Percentiles rank a stretch among this genome's conserved stretches.
phyloP scores from a whole-genome alignment of 1,140 invertebrate genomes.

The Drosophila serrata region DNA sequence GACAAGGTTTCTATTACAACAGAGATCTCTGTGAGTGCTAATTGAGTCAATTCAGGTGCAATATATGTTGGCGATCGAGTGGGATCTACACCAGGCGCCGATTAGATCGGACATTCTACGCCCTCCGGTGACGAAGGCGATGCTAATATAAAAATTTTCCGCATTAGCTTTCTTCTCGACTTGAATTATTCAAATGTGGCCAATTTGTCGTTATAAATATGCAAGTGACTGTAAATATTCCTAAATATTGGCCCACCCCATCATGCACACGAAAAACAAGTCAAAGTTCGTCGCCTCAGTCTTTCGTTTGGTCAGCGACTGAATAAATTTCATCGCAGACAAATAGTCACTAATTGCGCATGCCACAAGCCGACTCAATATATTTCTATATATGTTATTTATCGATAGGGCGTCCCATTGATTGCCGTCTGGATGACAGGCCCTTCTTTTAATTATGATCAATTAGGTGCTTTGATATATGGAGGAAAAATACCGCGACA shows the following conservation, averaged over 20 bases:
- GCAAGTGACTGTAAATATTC: conserved; percentile 24
- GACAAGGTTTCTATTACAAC: conserved; percentile 30
- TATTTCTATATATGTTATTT: too few relatives aligned
- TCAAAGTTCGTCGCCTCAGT: conserved; percentile 70
- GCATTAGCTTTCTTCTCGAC: conserved; percentile 23
- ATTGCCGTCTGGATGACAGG: conserved; percentile 22
- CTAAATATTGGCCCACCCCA: not conserved
- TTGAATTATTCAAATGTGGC: conserved; percentile 40
- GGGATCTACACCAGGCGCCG: conserved; percentile 6
- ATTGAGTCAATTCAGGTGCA: conserved; percentile 27
- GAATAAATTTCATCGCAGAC: conserved; percentile 36
- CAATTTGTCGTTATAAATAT: conserved; percentile 43
- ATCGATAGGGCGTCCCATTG: conserved; percentile 6
- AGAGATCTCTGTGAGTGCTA: conserved; percentile 23
- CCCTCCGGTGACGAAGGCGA: conserved; percentile 9
- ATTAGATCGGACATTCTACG: conserved; percentile 16
- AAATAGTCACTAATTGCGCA: conserved; percentile 43
- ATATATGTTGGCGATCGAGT: conserved; percentile 13
- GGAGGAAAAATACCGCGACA: conserved; percentile 15
- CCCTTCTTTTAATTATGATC: conserved; percentile 36
- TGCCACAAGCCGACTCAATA: conserved; percentile 25
- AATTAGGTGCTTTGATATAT: conserved; percentile 9
- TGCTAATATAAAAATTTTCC: conserved; percentile 24
- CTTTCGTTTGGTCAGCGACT: conserved; percentile 53
- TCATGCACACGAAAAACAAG: conserved; percentile 29